phyloP scores from a whole-genome alignment of 1,140 invertebrate species.

The Paralvinella palmiformis region DNA sequence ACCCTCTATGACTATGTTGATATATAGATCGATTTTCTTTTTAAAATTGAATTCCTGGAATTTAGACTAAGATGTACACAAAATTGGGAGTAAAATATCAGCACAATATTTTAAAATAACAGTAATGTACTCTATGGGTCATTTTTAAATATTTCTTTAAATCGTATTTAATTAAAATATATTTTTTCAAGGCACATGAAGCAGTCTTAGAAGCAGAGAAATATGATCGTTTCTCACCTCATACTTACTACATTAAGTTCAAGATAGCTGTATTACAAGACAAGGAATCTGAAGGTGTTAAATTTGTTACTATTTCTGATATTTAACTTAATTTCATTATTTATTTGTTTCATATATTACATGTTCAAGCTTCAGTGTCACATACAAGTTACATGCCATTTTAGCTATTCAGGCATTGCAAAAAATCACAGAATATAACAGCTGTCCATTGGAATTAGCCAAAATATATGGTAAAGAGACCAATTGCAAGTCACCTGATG shows the following conservation, averaged over 20 bases:
- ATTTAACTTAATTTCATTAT: background rate
- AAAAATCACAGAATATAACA: constrained; percentile 27
- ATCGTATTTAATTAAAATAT: no score
- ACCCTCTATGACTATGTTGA: no score
- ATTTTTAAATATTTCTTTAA: no score
- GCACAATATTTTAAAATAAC: no score
- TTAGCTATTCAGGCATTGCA: constrained; percentile 31
- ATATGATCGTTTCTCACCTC: constrained; percentile 30
- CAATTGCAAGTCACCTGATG: background rate
- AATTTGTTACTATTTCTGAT: no score
- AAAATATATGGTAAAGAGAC: background rate
- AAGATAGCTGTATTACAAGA: constrained; percentile 31
- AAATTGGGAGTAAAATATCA: no score
- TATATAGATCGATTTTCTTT: no score
- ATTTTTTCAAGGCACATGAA: constrained; percentile 31
- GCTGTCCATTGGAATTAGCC: background rate
- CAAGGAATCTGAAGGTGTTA: constrained; percentile 31
- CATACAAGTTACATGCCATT: constrained; percentile 4
- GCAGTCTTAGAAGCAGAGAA: constrained; percentile 29
- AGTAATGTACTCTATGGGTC: no score
- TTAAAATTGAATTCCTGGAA: no score
- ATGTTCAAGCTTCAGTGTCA: background rate
- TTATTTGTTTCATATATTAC: background rate
- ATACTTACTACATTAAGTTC: constrained; percentile 36
- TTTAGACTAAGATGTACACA: no score